Evolutionary conservation across 2,113 vertebrate genomes (phyloP).

Genomic region (Nyctereutes procyonoides): DNA sequence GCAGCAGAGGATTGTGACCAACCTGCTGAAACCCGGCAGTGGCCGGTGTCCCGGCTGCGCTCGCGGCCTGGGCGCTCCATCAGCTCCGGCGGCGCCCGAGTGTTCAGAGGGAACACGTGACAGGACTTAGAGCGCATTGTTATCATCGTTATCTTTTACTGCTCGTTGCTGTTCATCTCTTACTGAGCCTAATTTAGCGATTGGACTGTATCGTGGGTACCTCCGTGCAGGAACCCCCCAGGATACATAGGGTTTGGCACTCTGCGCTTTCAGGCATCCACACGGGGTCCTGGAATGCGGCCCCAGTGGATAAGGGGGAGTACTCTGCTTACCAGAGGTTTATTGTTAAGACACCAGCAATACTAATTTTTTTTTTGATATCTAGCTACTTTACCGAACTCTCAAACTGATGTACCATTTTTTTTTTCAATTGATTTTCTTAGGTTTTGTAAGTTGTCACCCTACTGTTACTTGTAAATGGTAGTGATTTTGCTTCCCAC

Average conservation of each 20-base stretch:
- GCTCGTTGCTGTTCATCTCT: not conserved
- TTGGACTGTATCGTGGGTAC: not conserved
- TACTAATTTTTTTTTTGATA: not conserved
- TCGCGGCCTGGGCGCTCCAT: no score
- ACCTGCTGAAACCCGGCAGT: not conserved
- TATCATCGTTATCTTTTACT: not conserved
- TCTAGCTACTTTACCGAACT: not conserved
- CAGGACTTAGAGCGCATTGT: not conserved
- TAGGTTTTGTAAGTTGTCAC: not conserved
- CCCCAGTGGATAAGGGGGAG: not conserved
- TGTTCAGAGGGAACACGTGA: not conserved
- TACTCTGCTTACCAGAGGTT: not conserved
- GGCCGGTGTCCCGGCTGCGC: not conserved
- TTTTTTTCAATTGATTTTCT: not conserved
- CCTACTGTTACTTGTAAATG: slow-evolving; percentile 2
- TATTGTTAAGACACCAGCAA: not conserved
- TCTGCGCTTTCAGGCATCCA: not conserved
- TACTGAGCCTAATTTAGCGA: not conserved
- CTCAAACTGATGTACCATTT: not conserved
- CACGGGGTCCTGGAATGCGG: not conserved
- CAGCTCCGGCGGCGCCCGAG: not conserved
- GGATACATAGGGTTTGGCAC: not conserved
- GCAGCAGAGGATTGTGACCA: not conserved
- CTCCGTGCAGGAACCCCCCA: not conserved
- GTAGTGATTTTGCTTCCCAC: not conserved